Evolutionary conservation across 2,113 vertebrate species (phyloP), one percentile per base, ranked within the genome.

Genomic region (Vidua macroura): DNA sequence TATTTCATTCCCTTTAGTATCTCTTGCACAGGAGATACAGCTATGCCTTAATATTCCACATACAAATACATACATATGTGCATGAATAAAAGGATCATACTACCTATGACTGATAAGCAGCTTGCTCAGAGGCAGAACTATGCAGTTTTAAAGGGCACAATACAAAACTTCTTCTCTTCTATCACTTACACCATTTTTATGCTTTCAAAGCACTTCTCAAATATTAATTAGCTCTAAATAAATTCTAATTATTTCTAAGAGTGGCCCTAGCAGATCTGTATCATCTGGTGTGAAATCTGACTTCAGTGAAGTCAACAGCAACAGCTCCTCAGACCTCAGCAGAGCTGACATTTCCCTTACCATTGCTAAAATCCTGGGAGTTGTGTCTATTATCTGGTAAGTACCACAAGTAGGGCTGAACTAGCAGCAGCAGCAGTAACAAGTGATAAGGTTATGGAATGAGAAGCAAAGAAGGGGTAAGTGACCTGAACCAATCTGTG

Each of bases 201-300:
- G 83, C 69, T 92, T 94, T 64, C 30, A 86, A 81, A 81, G 79
- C 90, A 60, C 60, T 96, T 90, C 79, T 68, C 83, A 92, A 90
- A 95, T 92, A 96, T 81, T 94, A 97, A 92, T 92, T 83, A 94
- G 72, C 83, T 86, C 76, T 94, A 95, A 95, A 94, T 93, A 95
- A 95, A 96, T 92, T 92, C 76, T 95, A 83, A 97, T 95, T 82
- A 91, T 94, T 95, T 90, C 88, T 64, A 86, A 80, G 68, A 93
- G 79, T 86, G 88, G 90, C 90, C 94, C 60, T 64, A 79, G 58
- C 72, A 95, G 90, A 95, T 92, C 94, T 84, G 69, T 60, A 95
- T 95, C 92, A 93, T 88, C 90, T 96, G 94, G 93, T 93, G 94
- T 80, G 92, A 96, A 96, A 96, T 85, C 60, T 94, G 76, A 94